Evolutionary conservation across 2,113 vertebrate genomes (phyloP), one percentile per base, ranked within the genome.

Genomic region (Apus apus): DNA sequence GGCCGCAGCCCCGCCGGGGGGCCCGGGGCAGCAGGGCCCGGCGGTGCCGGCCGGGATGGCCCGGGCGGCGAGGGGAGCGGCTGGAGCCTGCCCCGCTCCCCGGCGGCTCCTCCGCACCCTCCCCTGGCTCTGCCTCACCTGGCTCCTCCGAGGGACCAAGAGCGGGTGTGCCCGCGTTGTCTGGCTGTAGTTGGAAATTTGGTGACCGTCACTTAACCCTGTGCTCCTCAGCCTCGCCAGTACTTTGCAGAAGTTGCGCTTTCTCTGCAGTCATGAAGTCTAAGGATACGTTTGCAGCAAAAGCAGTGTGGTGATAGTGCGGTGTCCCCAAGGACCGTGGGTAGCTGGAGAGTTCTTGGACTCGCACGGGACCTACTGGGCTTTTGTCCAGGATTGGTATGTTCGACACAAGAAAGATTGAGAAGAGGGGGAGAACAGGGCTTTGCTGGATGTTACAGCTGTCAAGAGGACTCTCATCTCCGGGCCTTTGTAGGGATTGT

Each of bases 251-350:
- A n/a, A n/a, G n/a, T n/a, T n/a, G n/a, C n/a, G n/a, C n/a, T n/a
- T n/a, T n/a, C n/a, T n/a, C n/a, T n/a, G n/a, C n/a, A n/a, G n/a
- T n/a, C n/a, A n/a, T n/a, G n/a, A n/a, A n/a, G n/a, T n/a, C n/a
- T n/a, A n/a, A n/a, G n/a, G n/a, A n/a, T n/a, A n/a, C n/a, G n/a
- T 46, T 30, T n/a, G n/a, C 22, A 17, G 29, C 3, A 10, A 9
- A 27, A 48, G 48, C 10, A 4, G 13, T 19, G 2, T 6, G 10
- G 8, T 0, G 4, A 0, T 1, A 7, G 9, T 8, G 13, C 38
- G 3, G 27, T 27, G 27, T 40, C 27, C 46, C 77, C 1, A 38
- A 3, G 20, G 48, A 80, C 68, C 2, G 0, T 81, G 58, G 76
- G 43, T 46, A 3, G 14, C 50, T 51, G 68, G 15, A 15, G 48